Conservation (phyloP, 2,797 vertebrate genomes). For the Masticophis lateralis region DNA sequence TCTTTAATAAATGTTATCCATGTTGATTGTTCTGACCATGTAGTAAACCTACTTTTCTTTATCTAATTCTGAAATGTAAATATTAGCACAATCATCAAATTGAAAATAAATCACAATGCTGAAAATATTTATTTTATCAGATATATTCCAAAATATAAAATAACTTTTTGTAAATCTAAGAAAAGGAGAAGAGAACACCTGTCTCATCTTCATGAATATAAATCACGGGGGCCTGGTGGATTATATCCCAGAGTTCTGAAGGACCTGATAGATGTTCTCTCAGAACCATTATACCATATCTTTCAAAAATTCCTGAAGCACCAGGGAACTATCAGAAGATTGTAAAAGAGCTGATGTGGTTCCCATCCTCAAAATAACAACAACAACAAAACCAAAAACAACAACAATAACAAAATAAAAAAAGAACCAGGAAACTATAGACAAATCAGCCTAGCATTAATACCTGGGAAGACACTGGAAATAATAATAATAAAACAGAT, state of each 20-base stretch:
- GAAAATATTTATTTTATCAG: background rate
- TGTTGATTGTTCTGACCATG: background rate
- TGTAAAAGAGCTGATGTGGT: too few relatives aligned
- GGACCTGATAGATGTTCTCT: background rate
- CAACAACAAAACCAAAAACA: too few relatives aligned
- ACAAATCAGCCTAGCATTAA: too few relatives aligned
- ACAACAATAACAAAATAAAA: too few relatives aligned
- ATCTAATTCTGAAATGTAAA: background rate
- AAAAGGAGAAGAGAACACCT: background rate
- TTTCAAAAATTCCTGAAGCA: background rate
- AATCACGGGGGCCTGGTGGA: background rate
- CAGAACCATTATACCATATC: background rate
- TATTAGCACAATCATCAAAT: background rate
- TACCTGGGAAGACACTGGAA: too few relatives aligned
- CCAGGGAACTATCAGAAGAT: too few relatives aligned
- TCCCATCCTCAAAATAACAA: too few relatives aligned
- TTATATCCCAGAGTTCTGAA: background rate
- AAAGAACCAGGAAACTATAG: too few relatives aligned
- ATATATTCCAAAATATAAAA: background rate
- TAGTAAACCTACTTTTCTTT: too few relatives aligned
- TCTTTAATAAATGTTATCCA: background rate
- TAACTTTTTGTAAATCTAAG: background rate
- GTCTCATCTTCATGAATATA: background rate
- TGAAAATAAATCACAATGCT: background rate
- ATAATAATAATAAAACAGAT: too few relatives aligned